Base-by-base conservation (phyloP, 2,113 vertebrate genomes). In the Paradoxurus hermaphroditus region DNA sequence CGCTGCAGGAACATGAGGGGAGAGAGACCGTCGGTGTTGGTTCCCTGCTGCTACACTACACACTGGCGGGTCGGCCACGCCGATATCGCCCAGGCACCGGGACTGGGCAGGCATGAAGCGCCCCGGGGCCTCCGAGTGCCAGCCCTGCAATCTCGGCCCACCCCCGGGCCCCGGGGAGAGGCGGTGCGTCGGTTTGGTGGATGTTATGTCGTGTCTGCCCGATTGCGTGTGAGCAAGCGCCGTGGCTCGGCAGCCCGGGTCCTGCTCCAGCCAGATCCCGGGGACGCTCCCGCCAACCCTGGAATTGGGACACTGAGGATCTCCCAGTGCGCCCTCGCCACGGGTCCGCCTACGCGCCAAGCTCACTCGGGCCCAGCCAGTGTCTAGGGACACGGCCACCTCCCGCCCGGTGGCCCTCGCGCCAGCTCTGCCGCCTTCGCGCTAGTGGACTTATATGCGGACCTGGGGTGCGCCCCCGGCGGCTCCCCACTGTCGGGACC, bases 1-100 rank as follows among this genome's bases (percentile, higher is more conserved):
- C 99, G 99, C 99, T 99, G 98, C 83, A 44, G 82, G 78, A 34
- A 86, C 86, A 62, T 29, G 31, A 56, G 9, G 15, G 46, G 41
- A 86, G 53, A 94, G 56, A 92, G 86, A 16, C 39, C 1, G 75
- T 98, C 91, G 97, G 72, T 23, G 77, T 13, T 8, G 73, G 65
- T 36, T 51, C 82, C 82, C n/a, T 3, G 13, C 41, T 29, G 68
- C 73, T 67, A 56, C 79, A 39, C 18, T 34, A 36, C 27, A 19
- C 11, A 25, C 62, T 4, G 72, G 53, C 4, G 11, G 44, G 21
- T 59, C 89, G 36, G 15, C 27, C 21, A 12, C 63, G 14, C 70
- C 68, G 19, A 56, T 81, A 62, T 46, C 31, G 31, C 70, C 44
- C 65, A 27, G 53, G 29, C 79, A 21, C 0, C 18, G 46, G 56